Conservation (phyloP, 2,797 vertebrate species). For the Mus minutoides region DNA sequence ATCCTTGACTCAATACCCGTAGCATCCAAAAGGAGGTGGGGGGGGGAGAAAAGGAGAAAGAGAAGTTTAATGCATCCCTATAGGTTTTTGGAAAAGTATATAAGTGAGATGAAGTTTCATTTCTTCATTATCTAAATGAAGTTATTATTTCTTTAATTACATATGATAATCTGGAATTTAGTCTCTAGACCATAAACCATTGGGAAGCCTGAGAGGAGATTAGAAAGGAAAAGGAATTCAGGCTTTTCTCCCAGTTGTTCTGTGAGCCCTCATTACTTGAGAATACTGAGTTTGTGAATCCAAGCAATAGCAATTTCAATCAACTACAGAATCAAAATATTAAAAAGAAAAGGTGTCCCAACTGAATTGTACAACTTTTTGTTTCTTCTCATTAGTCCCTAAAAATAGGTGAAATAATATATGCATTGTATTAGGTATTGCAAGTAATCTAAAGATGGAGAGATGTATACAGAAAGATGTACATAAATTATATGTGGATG, state of each 20-base stretch:
- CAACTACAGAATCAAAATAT: background rate
- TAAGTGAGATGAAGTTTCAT: conserved; percentile 50
- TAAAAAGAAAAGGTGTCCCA: background rate
- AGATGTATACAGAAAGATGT: background rate
- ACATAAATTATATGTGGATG: background rate
- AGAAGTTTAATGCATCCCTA: background rate
- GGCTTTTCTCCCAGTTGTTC: background rate
- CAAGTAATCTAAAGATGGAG: background rate
- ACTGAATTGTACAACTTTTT: background rate
- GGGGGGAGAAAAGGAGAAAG: background rate
- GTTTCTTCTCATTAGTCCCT: background rate
- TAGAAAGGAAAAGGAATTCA: background rate
- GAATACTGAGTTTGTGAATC: background rate
- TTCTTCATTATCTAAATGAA: background rate
- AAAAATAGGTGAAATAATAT: background rate
- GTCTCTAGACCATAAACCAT: background rate
- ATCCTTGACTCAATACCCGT: background rate
- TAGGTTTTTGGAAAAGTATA: conserved; percentile 8
- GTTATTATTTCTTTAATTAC: conserved; percentile 46
- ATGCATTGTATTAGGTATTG: background rate
- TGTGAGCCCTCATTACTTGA: background rate
- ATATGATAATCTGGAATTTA: conserved; percentile 36
- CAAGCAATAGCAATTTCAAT: background rate
- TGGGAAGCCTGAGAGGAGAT: background rate
- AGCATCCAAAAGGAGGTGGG: background rate